Percentiles rank a stretch among this genome's conserved stretches.
Conservation (phyloP, 92 coral and sea anemone genomes). For the Epizoanthus stellaris region DNA sequence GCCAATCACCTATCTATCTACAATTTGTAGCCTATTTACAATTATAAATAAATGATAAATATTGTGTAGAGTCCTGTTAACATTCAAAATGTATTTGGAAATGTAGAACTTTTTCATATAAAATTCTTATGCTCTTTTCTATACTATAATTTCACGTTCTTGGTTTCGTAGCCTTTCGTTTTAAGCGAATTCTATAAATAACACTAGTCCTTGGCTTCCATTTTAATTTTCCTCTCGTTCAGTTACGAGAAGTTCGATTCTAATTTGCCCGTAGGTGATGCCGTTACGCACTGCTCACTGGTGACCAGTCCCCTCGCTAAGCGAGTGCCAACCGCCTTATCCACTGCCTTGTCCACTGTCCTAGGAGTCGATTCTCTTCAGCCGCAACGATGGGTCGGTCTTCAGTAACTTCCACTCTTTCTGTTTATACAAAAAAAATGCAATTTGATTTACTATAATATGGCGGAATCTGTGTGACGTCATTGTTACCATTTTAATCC, state of each 20-base stretch:
- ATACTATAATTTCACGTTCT: neutral
- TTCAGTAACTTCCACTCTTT: conserved; percentile 91
- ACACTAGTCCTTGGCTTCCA: neutral
- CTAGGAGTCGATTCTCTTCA: conserved; percentile 90
- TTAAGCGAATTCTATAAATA: conserved; percentile 14
- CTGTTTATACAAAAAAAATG: conserved; percentile 60
- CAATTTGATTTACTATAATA: neutral
- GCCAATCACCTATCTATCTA: conserved; percentile 22
- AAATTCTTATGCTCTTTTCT: neutral
- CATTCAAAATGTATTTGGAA: neutral
- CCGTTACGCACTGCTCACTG: neutral
- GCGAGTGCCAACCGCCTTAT: conserved; percentile 1
- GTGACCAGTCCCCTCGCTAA: conserved; percentile 5
- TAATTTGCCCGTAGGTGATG: neutral
- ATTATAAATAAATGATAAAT: conserved; percentile 39
- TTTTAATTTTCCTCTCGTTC: neutral
- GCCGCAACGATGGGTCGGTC: conserved; percentile 92
- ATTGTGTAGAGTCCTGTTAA: neutral
- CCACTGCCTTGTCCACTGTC: neutral
- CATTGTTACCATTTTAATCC: neutral
- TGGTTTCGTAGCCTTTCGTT: neutral
- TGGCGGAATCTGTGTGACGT: neutral
- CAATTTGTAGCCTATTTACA: conserved; percentile 40
- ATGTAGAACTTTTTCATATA: conserved; percentile 4
- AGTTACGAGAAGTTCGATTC: neutral